A percentile compares a stretch with the other conserved stretches of the same genome.
Evolutionary conservation across 2,888 invertebrate genomes (phyloP).

Genomic region (Tupiocoris notatus): DNA sequence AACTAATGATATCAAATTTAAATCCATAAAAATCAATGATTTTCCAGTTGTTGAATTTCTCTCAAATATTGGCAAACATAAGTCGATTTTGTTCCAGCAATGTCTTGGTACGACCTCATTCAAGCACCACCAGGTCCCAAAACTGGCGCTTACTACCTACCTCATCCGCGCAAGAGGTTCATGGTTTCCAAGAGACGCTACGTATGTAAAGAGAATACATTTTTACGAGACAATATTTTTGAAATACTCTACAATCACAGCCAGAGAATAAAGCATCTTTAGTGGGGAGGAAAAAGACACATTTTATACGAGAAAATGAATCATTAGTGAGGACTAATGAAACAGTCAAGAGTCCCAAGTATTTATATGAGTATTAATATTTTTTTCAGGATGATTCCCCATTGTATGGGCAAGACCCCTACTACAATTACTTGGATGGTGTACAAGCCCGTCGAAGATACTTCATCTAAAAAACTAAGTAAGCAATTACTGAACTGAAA

Average conservation of each 20-base stretch:
- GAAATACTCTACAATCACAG: background rate
- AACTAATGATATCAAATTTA: too few relatives aligned
- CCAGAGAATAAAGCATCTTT: background rate
- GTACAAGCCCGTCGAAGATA: constrained; percentile 16
- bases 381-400: constrained; percentile 32
- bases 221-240: too few relatives aligned
- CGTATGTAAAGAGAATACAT: constrained; percentile 50
- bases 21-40: too few relatives aligned
- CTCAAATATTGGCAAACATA: too few relatives aligned
- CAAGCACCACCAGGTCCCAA: background rate
- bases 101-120: background rate
- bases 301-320: background rate
- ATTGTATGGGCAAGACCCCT: constrained; percentile 22
- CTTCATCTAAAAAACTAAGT: constrained; percentile 9
- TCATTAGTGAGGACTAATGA: background rate
- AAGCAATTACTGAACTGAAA: too few relatives aligned
- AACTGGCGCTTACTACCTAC: background rate
- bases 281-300: too few relatives aligned
- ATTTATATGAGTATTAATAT: background rate
- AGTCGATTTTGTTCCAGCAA: too few relatives aligned
- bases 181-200: constrained; percentile 62
- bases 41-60: too few relatives aligned
- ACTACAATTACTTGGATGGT: constrained; percentile 23
- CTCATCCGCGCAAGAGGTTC: constrained; percentile 57
- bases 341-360: background rate